Base-by-base conservation (phyloP, 1,140 invertebrate genomes). In the Musca vetustissima region DNA sequence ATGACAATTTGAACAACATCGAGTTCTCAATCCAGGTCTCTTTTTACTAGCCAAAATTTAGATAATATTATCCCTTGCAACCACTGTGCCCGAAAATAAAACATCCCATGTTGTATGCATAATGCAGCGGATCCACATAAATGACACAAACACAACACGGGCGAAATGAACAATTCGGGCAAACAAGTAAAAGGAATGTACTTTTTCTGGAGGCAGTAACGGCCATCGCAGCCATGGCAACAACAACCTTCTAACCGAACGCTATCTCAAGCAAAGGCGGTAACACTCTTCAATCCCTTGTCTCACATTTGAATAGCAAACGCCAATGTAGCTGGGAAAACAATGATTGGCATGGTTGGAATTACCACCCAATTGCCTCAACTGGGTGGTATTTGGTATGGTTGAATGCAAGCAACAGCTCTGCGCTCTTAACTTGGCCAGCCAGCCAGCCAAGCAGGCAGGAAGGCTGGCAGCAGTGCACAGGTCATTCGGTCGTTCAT, bases 61-160 rank as follows among this genome's bases (percentile, higher is more conserved):
- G 8, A n/a, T n/a, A n/a, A n/a, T n/a, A 28, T 28, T 28, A 4
- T 28, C 8, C 28, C 28, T 43, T 43, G 11, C 13, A 43, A 7
- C 36, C 36, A 43, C 36, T 43, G 36, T 43, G 11, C 36, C 36
- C 1, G 11, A 43, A 43, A 13, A 43, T 13, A 43, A 43, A 43
- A 3, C 36, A 43, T 1, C 36, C 57, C 57, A 19, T 36, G 9
- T 19, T 61, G n/a, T n/a, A n/a, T 61, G 57, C 57, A 61, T 61
- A 61, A 61, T 61, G 57, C 57, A 61, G 36, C 36, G 7, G 11
- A 43, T 21, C 28, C 57, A 61, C 57, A 61, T 61, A 43, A 61
- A 61, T 61, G 57, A 61, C 57, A 36, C 28, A 61, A 61, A 61
- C 57, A 61, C 43, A 36, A 36, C 28, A 61, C 57, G 19, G 57